phyloP scores from a whole-genome alignment of 2,113 vertebrate genomes.

The Scalopus aquaticus region DNA sequence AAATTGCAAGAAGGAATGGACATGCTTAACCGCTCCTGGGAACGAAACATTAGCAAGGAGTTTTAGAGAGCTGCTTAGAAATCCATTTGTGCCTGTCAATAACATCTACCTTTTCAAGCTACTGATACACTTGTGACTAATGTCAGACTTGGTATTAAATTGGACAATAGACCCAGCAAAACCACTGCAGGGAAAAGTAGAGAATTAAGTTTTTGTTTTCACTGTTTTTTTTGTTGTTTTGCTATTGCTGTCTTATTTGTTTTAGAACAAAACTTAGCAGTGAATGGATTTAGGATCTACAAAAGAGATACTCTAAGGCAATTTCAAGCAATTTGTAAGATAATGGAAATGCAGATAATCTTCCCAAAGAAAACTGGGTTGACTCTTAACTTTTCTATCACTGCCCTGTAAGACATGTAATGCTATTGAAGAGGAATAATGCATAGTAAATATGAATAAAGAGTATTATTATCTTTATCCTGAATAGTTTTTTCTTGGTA shows the following conservation, averaged over 20 bases:
- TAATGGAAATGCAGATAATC: slow-evolving; percentile 1
- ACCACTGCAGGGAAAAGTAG: background rate
- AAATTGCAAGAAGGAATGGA: background rate
- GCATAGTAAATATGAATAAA: background rate
- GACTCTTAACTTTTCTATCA: background rate
- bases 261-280: slow-evolving; percentile 4
- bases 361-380: background rate
- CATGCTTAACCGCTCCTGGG: background rate
- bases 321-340: slow-evolving; percentile 9
- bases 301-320: background rate
- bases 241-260: background rate
- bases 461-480: background rate
- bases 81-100: slow-evolving; percentile 34
- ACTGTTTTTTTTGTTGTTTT: background rate
- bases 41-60: slow-evolving; percentile 4
- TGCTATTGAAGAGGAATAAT: background rate
- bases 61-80: slow-evolving; percentile 52
- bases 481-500: background rate
- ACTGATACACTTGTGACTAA: slow-evolving; percentile 39
- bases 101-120: background rate
- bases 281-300: slow-evolving; percentile 34
- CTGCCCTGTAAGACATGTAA: background rate
- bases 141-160: background rate
- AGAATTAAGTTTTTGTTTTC: background rate
- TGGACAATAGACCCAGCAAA: background rate